Evolutionary conservation across 2,113 vertebrate genomes (phyloP).

Genomic region (Choloepus hoffmanni): DNA sequence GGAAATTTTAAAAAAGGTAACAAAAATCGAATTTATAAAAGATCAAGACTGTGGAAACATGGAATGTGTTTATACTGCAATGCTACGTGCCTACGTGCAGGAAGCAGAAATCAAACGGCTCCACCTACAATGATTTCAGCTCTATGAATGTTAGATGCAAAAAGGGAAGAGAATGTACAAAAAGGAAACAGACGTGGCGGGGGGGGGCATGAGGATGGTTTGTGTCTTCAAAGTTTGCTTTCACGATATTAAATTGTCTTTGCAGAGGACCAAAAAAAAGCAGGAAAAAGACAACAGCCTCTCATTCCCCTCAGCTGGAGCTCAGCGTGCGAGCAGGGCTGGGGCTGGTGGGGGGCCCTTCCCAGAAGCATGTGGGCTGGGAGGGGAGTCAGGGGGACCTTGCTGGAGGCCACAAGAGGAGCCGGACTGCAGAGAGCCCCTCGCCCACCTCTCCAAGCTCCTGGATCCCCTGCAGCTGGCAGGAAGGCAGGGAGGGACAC

Average conservation of each 20-base stretch:
- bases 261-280: background rate
- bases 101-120: slow-evolving; percentile 10
- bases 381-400: background rate
- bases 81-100: background rate
- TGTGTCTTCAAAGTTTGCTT: slow-evolving; percentile 16
- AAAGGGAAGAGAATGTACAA: background rate
- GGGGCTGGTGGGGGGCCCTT: background rate
- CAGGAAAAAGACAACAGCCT: background rate
- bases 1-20: background rate
- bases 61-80: background rate
- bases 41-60: background rate
- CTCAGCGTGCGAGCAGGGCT: background rate
- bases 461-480: background rate
- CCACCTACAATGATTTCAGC: background rate
- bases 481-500: background rate
- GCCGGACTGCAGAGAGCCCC: background rate
- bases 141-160: background rate
- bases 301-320: background rate
- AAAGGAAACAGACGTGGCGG: background rate
- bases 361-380: background rate
- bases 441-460: rapidly evolving
- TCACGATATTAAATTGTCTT: background rate
- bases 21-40: background rate
- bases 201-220: background rate
- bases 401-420: background rate